phyloP scores from a whole-genome alignment of 2,797 vertebrate genomes.

The Melanitta fusca region DNA sequence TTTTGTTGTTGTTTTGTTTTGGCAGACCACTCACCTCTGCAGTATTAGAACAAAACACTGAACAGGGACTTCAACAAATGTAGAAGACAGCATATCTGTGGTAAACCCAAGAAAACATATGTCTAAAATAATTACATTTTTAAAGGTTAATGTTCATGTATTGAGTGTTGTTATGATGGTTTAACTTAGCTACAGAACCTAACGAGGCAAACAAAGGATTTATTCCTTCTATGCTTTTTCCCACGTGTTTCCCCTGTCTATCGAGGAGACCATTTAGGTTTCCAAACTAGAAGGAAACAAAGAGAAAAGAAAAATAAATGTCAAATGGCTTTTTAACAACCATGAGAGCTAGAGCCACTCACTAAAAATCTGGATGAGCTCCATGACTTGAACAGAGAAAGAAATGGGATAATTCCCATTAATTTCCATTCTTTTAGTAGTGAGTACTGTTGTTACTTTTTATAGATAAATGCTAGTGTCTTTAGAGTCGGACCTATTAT shows the following conservation, averaged over 20 bases:
- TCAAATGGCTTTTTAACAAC: neutral
- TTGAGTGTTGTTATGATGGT: neutral
- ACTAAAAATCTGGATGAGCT: neutral
- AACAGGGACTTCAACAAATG: neutral
- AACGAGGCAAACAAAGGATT: neutral
- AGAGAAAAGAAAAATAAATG: neutral
- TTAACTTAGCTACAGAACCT: neutral
- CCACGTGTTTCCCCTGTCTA: neutral
- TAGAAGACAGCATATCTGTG: neutral
- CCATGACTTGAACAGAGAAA: neutral
- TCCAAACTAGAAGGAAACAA: neutral
- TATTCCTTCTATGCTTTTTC: neutral
- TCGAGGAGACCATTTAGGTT: neutral
- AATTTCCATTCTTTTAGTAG: neutral
- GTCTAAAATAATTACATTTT: neutral
- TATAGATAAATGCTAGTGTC: neutral
- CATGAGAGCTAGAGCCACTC: neutral
- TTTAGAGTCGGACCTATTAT: neutral
- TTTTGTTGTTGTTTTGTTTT: neutral
- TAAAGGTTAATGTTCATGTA: neutral
- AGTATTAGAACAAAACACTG: neutral
- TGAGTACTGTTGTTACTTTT: neutral
- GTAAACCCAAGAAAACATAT: neutral
- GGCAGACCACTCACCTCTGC: neutral
- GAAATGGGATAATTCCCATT: neutral